Evolutionary conservation across 2,888 invertebrate species (phyloP).

Genomic region (Heteropelma amictum): DNA sequence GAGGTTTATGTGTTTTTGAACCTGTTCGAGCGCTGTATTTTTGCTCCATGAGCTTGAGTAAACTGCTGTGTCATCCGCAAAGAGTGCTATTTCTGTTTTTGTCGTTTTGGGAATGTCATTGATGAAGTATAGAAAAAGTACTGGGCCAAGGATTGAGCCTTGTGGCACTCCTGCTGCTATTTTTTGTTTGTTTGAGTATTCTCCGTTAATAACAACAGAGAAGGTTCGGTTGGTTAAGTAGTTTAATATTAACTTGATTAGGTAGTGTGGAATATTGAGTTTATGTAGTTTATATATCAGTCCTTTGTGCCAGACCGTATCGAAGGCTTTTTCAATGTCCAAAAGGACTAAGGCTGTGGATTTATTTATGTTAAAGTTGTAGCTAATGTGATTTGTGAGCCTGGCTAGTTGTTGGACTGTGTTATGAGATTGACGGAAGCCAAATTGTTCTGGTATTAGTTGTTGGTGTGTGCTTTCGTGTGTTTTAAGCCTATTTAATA

Average conservation of each 20-base stretch:
- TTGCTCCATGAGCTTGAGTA: slow-evolving; percentile 18
- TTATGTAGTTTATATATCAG: slow-evolving; percentile 57
- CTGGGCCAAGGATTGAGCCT: slow-evolving; percentile 57
- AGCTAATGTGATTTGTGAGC: too few relatives aligned
- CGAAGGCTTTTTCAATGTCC: too few relatives aligned
- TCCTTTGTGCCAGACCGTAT: slow-evolving; percentile 17
- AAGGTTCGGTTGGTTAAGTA: slow-evolving; percentile 58
- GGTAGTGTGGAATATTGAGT: neutral
- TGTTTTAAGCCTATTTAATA: too few relatives aligned
- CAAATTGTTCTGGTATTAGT: too few relatives aligned
- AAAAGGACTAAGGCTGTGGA: too few relatives aligned
- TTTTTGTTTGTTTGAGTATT: slow-evolving; percentile 22
- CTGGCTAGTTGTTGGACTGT: too few relatives aligned
- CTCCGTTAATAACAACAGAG: slow-evolving; percentile 56
- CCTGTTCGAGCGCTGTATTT: neutral
- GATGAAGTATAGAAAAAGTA: slow-evolving; percentile 51
- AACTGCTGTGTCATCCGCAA: slow-evolving; percentile 60
- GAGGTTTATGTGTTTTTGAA: neutral
- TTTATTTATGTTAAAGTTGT: too few relatives aligned
- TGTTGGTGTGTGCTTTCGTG: too few relatives aligned
- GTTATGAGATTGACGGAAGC: too few relatives aligned
- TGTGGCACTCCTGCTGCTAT: slow-evolving; percentile 66
- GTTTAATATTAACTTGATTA: neutral
- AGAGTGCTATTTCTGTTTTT: slow-evolving; percentile 51
- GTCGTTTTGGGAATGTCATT: slow-evolving; percentile 52